Evolutionary conservation across 2,888 invertebrate genomes (phyloP), one percentile per base, ranked within the genome.

Genomic region (Aleiodes testaceus): DNA sequence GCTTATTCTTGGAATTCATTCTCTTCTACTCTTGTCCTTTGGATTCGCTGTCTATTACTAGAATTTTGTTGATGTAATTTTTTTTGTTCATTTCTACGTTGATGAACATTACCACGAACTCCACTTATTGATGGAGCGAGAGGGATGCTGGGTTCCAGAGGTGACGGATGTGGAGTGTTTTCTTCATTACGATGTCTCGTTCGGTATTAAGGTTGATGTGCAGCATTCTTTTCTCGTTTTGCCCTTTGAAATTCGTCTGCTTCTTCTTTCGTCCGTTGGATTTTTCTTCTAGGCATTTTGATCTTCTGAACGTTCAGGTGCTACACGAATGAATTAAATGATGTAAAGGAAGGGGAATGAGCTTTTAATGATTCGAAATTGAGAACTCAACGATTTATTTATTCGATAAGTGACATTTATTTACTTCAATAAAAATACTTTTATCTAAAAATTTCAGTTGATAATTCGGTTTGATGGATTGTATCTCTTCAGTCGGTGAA

Each of bases 271-370:
- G 59, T 36, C 3, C 59, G 59, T 59, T 36, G 30, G 3, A 18
- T 42, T 36, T 42, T 36, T 36, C 11, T 36, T 36, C 16, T 14
- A 59, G 59, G 42, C 59, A 59, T 59, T 36, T 30, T 59, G 12
- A 20, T 18, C 16, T 53, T 20, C 26, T 11, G 52, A 14, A 22
- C 22, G 22, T 4, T 22, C 4, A 22, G 22, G 4, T 22, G 22
- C 22, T 22, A 4, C 22, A 22, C 22, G 22, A 22, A 22, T 22
- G 4, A 22, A 22, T 22, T 22, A 22, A 22, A 22, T 22, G 22
- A 22, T 22, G 4, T 22, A 22, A 3, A 22, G 22, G 22, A 22
- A 22, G 22, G 22, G 22, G 22, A 3, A 22, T 22, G 22, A n/a
- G n/a, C n/a, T n/a, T n/a, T n/a, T n/a, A n/a, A n/a, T n/a, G n/a